Conservation (phyloP, 2,797 vertebrate species). For the Gobionotothen gibberifrons region DNA sequence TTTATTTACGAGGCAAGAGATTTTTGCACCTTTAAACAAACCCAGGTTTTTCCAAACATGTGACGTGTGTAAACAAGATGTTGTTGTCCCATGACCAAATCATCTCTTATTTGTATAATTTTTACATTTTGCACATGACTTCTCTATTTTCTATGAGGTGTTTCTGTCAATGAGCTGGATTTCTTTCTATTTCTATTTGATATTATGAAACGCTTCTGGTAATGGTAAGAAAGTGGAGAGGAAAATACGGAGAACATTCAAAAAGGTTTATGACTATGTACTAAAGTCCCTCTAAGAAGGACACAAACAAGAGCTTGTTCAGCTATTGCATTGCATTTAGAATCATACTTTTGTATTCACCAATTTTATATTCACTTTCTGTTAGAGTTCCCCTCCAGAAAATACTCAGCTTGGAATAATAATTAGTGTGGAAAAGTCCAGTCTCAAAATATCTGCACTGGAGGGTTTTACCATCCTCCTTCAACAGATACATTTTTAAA, state of each 20-base stretch:
- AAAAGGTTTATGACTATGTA: background rate
- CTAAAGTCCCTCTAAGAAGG: background rate
- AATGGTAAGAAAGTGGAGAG: background rate
- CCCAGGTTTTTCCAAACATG: background rate
- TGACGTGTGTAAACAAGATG: background rate
- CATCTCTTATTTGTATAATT: background rate
- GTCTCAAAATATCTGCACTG: background rate
- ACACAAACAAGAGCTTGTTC: background rate
- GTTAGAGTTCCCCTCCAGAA: slow-evolving; percentile 1
- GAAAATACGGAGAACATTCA: background rate
- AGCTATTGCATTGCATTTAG: background rate
- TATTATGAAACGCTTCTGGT: background rate
- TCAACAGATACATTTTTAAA: background rate
- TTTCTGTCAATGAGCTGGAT: background rate
- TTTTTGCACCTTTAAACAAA: background rate
- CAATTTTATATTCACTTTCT: background rate
- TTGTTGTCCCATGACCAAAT: no score
- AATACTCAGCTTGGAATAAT: slow-evolving; percentile 2
- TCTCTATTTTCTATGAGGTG: background rate
- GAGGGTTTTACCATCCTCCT: background rate
- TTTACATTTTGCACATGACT: background rate
- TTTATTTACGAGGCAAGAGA: background rate
- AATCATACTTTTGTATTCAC: background rate
- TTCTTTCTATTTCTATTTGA: background rate
- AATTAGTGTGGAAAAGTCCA: background rate